Base-by-base conservation (phyloP, 2,113 vertebrate genomes). In the Sinocyclocheilus rhinocerous region DNA sequence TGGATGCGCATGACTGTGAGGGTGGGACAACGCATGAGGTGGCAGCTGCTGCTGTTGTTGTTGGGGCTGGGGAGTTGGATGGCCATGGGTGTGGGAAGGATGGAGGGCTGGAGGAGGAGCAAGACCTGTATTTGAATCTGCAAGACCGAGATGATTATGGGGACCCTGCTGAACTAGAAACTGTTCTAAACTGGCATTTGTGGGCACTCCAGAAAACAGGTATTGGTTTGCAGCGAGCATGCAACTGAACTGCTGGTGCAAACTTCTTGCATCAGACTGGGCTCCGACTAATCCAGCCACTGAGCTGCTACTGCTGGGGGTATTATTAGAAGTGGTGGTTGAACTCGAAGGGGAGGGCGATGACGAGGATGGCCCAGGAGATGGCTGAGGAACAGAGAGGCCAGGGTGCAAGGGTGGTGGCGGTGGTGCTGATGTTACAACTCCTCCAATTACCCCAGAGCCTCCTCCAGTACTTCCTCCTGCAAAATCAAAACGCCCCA, bases 161-260 rank as follows among this genome's bases (percentile, higher is more conserved):
- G 94, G 92, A 20, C 95, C 94, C 70, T 95, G 95, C 87, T 96
- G 95, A 61, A 95, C 94, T 9, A 96, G 90, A 89, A 96, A 96
- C 93, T 95, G 95, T 87, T 96, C 95, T 78, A 96, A 92, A 89
- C 95, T 94, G 90, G 95, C 94, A 90, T 95, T 96, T 78, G 94
- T 87, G 76, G 94, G 95, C 33, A 96, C 94, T 1, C 95, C 95
- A 5, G 95, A 96, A 39, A 96, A 91, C 88, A 95, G 95, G 90
- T 96, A 96, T 86, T 96, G 95, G 88, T 96, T 96, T 84, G 95
- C 95, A 0, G 95, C 95, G 1, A 96, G 94, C 95, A 96, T 96
- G 91, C 95, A 96, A 90, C 95, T 96, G 91, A 96, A 96, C 89
- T 96, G 95, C 92, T 96, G 95, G 90, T 96, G 95, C 78, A 96